These are phyloP conservation scores for Probaryconus sp. DNA, from an alignment of 1,140 invertebrate genomes.

Conservation along the genomic window DNA sequence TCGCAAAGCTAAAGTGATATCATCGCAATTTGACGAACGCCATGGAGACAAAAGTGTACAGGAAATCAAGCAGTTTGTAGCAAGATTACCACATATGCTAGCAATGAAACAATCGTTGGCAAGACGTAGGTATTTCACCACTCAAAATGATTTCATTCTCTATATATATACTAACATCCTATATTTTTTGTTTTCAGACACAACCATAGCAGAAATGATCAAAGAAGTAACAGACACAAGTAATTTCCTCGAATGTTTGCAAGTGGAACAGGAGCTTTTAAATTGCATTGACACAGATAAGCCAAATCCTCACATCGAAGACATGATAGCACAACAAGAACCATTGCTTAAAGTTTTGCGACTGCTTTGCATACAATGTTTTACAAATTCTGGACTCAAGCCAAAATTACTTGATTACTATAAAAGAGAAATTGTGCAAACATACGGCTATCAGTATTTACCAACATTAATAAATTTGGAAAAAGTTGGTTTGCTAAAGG, in stretches of 20 bases:
- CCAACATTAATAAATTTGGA: constrained; percentile 92
- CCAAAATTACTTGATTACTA: constrained; percentile 94
- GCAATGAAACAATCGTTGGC: constrained; percentile 90
- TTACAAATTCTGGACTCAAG: constrained; percentile 93
- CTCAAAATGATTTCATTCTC: constrained; percentile 5
- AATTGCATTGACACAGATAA: constrained; percentile 95
- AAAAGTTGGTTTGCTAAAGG: constrained; percentile 88
- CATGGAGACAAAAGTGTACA: constrained; percentile 92
- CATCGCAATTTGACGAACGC: constrained; percentile 90
- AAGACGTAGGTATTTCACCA: constrained; percentile 40
- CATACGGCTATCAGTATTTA: constrained; percentile 93
- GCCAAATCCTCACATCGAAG: constrained; percentile 92
- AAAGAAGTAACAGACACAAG: constrained; percentile 84
- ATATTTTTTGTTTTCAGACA: constrained; percentile 79
- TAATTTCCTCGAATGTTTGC: constrained; percentile 83
- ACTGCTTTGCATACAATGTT: constrained; percentile 93
- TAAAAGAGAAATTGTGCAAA: constrained; percentile 92
- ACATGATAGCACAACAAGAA: constrained; percentile 90
- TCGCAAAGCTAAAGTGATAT: constrained; percentile 91
- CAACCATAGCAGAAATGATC: constrained; percentile 86
- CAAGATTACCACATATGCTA: constrained; percentile 91
- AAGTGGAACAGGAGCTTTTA: constrained; percentile 93
- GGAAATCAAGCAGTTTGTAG: constrained; percentile 96
- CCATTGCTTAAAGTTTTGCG: constrained; percentile 90
- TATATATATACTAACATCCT: constrained; percentile 8